phyloP scores from a whole-genome alignment of 2,797 vertebrate species.

The Gobionotothen gibberifrons region DNA sequence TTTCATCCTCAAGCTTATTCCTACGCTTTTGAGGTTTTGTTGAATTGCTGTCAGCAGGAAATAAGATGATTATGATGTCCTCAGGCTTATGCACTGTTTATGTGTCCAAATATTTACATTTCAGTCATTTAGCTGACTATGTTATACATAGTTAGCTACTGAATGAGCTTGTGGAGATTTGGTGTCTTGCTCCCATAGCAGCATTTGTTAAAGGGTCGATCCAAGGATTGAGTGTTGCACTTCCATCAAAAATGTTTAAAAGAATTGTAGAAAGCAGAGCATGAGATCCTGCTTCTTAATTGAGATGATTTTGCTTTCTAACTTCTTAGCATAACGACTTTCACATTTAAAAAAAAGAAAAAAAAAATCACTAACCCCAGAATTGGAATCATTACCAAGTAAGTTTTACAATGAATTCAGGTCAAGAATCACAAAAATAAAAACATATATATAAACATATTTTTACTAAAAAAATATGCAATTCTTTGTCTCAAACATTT shows the following conservation, averaged over 20 bases:
- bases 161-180: neutral
- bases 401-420: neutral
- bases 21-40: slow-evolving; percentile 35
- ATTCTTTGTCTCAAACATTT: no score
- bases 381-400: neutral
- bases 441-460: no score
- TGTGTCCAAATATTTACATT: slow-evolving; percentile 33
- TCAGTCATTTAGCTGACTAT: neutral
- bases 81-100: neutral
- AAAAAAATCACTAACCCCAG: no score
- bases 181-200: neutral
- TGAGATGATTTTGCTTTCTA: no score
- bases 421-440: no score
- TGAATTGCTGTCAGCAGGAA: slow-evolving; percentile 49
- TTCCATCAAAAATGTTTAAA: neutral
- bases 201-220: neutral
- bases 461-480: no score
- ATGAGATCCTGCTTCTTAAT: no score
- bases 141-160: neutral
- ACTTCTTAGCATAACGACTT: no score
- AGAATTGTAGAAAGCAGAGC: neutral
- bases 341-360: no score
- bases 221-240: neutral
- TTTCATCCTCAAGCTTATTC: slow-evolving; percentile 38
- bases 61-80: slow-evolving; percentile 25